A percentile compares a stretch with the other conserved stretches of the same genome.
phyloP scores from a whole-genome alignment of 2,797 vertebrate genomes.

The Darevskia mixta region DNA sequence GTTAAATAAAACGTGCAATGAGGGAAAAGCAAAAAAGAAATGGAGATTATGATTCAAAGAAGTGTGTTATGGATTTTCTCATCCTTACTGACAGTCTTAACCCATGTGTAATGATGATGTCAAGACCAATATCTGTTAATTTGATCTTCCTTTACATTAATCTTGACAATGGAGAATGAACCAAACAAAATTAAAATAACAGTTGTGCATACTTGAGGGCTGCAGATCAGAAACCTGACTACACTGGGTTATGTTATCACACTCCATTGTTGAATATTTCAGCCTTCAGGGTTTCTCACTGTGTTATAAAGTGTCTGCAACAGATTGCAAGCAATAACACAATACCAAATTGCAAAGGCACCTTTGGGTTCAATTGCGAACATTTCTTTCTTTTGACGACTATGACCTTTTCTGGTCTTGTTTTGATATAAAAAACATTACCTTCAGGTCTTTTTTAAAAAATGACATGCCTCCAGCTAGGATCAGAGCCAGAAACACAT shows the following conservation, averaged over 20 bases:
- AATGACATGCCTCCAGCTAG: constrained; percentile 35
- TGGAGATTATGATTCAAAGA: constrained; percentile 60
- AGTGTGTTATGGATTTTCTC: constrained; percentile 57
- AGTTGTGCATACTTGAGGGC: constrained; percentile 33
- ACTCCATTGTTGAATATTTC: constrained; percentile 35
- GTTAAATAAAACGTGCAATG: constrained; percentile 73
- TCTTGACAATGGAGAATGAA: constrained; percentile 53
- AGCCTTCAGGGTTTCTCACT: constrained; percentile 26
- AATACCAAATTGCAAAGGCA: constrained; percentile 14
- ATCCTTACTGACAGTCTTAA: constrained; percentile 66
- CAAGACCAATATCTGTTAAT: constrained; percentile 60
- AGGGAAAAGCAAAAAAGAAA: constrained; percentile 54
- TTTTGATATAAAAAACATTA: constrained; percentile 35
- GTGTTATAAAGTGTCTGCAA: constrained; percentile 44
- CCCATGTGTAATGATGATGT: constrained; percentile 65
- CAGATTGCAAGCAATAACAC: constrained; percentile 44
- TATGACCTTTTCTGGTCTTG: constrained; percentile 31
- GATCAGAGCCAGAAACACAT: background rate
- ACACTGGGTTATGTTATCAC: constrained; percentile 50
- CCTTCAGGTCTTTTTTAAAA: background rate
- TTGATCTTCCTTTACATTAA: constrained; percentile 54
- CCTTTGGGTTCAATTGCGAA: constrained; percentile 49
- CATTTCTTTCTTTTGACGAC: constrained; percentile 43
- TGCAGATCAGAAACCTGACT: constrained; percentile 49
- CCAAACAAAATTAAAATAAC: constrained; percentile 61